Evolutionary conservation across 1,140 invertebrate species (phyloP), one percentile per base, ranked within the genome.

Genomic region (Solen grandis): DNA sequence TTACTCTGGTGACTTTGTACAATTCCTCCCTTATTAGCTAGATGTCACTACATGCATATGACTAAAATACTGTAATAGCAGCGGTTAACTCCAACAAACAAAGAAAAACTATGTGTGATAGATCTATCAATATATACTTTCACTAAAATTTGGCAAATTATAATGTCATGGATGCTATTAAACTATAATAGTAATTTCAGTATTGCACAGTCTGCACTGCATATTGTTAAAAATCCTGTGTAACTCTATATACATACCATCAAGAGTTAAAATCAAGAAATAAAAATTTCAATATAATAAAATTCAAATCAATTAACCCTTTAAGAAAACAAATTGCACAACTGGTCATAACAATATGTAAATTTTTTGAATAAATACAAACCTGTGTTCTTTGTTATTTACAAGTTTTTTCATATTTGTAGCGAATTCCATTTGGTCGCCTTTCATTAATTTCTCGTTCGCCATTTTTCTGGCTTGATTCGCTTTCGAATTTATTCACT

Each of bases 131-230:
- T n/a, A n/a, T n/a, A n/a, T n/a, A n/a, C n/a, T n/a, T n/a, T n/a
- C n/a, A n/a, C n/a, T n/a, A n/a, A n/a, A n/a, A n/a, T n/a, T n/a
- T n/a, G n/a, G n/a, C n/a, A n/a, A n/a, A n/a, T n/a, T n/a, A n/a
- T n/a, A n/a, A n/a, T n/a, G n/a, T n/a, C n/a, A n/a, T n/a, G n/a
- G n/a, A n/a, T n/a, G n/a, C n/a, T n/a, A n/a, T n/a, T n/a, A n/a
- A n/a, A n/a, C n/a, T n/a, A n/a, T n/a, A n/a, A n/a, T n/a, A n/a
- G n/a, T n/a, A n/a, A n/a, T n/a, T n/a, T n/a, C n/a, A n/a, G n/a
- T n/a, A n/a, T n/a, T 96, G 97, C 89, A 97, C 97, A 90, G 96
- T 96, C 31, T 96, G 97, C 91, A 90, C 97, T 16, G 33, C 22
- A 25, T 25, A 31, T 16, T 97, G 97, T 93, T 95, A 97, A 60